Percentiles rank a stretch among this genome's conserved stretches.
Evolutionary conservation across 2,888 invertebrate species (phyloP).

Genomic region (Phalera bucephala): DNA sequence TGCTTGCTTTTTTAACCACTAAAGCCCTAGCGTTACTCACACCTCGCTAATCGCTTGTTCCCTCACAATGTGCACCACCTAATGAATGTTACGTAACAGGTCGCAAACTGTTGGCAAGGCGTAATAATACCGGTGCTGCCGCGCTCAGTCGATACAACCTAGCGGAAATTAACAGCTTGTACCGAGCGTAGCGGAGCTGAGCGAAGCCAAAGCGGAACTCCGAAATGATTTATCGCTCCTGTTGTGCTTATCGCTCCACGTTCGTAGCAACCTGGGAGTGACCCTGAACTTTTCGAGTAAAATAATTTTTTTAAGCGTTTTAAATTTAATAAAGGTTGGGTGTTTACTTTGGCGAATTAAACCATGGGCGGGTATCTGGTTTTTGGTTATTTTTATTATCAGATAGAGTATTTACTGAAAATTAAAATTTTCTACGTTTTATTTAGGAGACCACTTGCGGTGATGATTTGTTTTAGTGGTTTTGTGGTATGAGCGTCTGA

Average conservation of each 20-base stretch:
- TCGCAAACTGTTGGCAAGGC: constrained; percentile 71
- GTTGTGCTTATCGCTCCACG: constrained; percentile 1
- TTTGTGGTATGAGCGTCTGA: too few relatives aligned
- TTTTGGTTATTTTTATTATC: too few relatives aligned
- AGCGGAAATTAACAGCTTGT: constrained; percentile 79
- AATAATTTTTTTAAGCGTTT: background rate
- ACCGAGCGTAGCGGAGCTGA: constrained; percentile 48
- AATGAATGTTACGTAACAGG: constrained; percentile 67
- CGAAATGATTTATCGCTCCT: constrained; percentile 56
- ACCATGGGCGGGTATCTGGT: too few relatives aligned
- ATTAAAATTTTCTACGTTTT: too few relatives aligned
- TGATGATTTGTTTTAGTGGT: too few relatives aligned
- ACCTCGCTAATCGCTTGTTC: constrained; percentile 22
- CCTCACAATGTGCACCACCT: constrained; percentile 17
- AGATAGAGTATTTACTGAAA: too few relatives aligned
- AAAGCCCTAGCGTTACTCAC: too few relatives aligned
- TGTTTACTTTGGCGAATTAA: too few relatives aligned
- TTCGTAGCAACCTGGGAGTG: background rate
- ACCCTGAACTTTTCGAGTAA: constrained; percentile 1
- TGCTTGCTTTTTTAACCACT: too few relatives aligned
- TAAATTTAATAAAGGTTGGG: background rate
- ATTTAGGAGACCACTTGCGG: too few relatives aligned
- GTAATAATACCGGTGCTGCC: constrained; percentile 70
- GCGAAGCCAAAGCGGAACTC: constrained; percentile 45
- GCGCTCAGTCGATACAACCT: constrained; percentile 69